phyloP scores from a whole-genome alignment of 2,888 invertebrate species.

The Drosophila formosana region DNA sequence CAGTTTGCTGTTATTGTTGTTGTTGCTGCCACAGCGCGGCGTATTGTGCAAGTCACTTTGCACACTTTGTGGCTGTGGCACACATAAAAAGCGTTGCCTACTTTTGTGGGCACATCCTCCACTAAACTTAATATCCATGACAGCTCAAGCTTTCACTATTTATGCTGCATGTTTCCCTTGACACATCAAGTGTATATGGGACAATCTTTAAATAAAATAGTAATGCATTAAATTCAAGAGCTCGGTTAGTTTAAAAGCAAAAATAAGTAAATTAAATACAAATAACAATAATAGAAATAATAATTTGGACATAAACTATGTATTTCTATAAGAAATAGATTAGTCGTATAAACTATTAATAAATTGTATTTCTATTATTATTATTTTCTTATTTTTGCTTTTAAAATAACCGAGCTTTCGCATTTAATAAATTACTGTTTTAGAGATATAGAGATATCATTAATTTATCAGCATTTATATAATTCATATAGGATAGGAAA shows the following conservation, averaged over 20 bases:
- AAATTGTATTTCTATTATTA: no score
- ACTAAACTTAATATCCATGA: constrained; percentile 2
- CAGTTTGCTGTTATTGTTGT: constrained; percentile 18
- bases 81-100: constrained; percentile 48
- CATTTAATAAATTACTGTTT: no score
- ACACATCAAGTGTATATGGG: neutral
- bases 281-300: no score
- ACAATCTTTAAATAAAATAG: neutral
- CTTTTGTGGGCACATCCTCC: constrained; percentile 41
- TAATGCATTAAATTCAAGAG: neutral
- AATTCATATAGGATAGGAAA: no score
- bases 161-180: constrained; percentile 2
- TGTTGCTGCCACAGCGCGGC: constrained; percentile 30
- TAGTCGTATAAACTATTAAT: no score
- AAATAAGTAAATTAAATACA: no score
- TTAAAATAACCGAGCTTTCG: no score
- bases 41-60: constrained; percentile 46
- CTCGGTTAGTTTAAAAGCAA: neutral
- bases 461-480: no score
- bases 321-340: no score
- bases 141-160: constrained; percentile 1
- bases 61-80: constrained; percentile 25
- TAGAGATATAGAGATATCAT: no score
- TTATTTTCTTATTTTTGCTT: no score
- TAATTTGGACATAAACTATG: no score